Conservation (phyloP, 2,797 vertebrate genomes). For the Anguilla pacifica region DNA sequence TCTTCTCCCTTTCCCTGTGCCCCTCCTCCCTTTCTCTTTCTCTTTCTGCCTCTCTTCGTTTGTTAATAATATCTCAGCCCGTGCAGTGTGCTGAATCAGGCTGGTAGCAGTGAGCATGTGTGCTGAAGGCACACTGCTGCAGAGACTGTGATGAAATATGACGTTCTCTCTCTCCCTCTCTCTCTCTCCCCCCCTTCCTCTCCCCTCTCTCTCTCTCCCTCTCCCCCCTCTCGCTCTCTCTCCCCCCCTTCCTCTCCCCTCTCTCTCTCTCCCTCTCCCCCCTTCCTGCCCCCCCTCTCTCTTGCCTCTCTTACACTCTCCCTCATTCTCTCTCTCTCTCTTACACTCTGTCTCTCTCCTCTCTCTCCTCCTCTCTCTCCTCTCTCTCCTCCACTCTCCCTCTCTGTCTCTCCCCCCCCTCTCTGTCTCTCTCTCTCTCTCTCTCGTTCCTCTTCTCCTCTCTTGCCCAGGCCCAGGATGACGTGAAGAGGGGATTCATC, state of each 20-base stretch:
- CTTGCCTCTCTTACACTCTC: no score
- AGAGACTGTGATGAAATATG: neutral
- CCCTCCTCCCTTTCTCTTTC: neutral
- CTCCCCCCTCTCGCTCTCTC: no score
- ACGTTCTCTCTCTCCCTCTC: neutral
- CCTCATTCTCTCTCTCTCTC: no score
- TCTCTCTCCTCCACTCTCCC: neutral
- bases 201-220: neutral
- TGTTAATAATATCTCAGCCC: neutral
- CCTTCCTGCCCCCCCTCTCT: no score
- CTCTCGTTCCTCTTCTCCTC: neutral
- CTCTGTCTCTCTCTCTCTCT: neutral
- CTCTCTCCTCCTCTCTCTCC: neutral
- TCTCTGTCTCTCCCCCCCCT: no score
- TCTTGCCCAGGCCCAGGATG: constrained; percentile 82
- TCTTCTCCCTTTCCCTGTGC: neutral
- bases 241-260: neutral
- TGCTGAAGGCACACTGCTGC: neutral
- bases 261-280: neutral
- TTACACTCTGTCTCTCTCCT: neutral
- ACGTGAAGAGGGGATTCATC: constrained; percentile 91
- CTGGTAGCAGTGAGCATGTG: neutral
- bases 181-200: neutral
- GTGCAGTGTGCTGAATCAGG: neutral
- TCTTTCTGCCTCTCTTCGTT: neutral